A percentile compares a stretch with the other conserved stretches of the same genome.
These are phyloP conservation scores for Pseudococcus jackbeardsleyi DNA, from an alignment of 2,888 invertebrate species.

Conservation along the genomic window DNA sequence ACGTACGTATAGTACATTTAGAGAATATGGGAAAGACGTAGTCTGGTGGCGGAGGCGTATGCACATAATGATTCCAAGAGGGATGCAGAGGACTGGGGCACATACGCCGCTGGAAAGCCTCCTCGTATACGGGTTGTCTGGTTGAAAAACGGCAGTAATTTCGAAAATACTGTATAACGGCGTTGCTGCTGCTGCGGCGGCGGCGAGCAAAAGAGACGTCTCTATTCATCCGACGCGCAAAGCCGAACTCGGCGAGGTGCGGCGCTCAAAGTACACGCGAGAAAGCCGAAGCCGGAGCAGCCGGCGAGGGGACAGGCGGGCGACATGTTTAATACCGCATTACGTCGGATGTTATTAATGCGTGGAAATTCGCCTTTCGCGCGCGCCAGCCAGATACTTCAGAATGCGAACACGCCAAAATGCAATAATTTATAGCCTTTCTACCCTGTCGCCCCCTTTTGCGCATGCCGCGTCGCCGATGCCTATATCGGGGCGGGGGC, in stretches of 20 bases:
- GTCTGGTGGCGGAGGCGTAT: neutral
- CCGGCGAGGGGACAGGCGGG: neutral
- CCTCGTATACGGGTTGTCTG: slow-evolving; percentile 17
- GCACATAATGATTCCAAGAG: neutral
- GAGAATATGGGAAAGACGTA: neutral
- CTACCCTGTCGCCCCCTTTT: neutral
- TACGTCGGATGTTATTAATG: slow-evolving; percentile 64
- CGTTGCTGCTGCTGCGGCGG: neutral
- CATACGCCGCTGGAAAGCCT: neutral
- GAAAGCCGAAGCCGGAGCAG: neutral
- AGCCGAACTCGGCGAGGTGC: neutral
- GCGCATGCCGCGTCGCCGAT: neutral
- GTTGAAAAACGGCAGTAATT: slow-evolving; percentile 52
- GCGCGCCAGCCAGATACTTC: slow-evolving; percentile 60
- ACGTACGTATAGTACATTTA: neutral
- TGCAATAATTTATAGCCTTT: slow-evolving; percentile 64
- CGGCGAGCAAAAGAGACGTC: slow-evolving; percentile 24
- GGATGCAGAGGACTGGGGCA: neutral
- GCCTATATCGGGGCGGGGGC: slow-evolving; percentile 16
- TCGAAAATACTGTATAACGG: slow-evolving; percentile 2
- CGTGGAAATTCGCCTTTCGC: slow-evolving; percentile 63
- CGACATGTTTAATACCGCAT: slow-evolving; percentile 64
- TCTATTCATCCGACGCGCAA: slow-evolving; percentile 50
- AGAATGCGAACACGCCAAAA: slow-evolving; percentile 64
- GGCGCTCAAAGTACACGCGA: slow-evolving; percentile 8